Conservation (phyloP, 2,797 vertebrate genomes). For the Cryptoblepharus egeriae region DNA sequence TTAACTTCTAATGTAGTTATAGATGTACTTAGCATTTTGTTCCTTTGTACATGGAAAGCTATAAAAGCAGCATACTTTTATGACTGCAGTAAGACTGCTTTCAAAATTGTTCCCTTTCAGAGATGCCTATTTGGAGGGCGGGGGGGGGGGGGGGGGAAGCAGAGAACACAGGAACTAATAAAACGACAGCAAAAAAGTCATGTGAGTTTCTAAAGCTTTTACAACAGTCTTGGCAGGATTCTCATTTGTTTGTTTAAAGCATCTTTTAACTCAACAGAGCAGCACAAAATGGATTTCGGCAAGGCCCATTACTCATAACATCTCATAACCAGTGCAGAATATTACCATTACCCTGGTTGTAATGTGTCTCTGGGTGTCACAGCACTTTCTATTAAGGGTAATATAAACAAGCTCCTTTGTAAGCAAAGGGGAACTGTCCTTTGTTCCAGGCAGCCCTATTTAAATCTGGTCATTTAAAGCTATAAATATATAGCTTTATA, state of each 20-base stretch:
- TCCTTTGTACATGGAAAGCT: background rate
- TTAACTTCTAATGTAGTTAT: background rate
- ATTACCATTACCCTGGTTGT: conserved; percentile 17
- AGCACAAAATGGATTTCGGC: conserved; percentile 39
- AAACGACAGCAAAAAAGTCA: background rate
- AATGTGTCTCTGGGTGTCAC: conserved; percentile 12
- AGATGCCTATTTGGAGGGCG: background rate
- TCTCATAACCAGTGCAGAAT: conserved; percentile 28
- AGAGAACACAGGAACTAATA: background rate
- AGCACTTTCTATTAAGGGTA: conserved; percentile 18
- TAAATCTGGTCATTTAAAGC: background rate
- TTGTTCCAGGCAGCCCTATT: background rate
- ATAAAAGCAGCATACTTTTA: background rate
- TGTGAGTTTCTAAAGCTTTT: conserved; percentile 12
- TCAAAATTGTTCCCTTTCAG: background rate
- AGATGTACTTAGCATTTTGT: background rate
- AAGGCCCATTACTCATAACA: conserved; percentile 25
- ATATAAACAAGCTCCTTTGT: conserved; percentile 20
- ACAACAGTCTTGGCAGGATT: conserved; percentile 15
- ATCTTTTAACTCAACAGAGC: conserved; percentile 23
- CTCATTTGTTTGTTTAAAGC: conserved; percentile 24
- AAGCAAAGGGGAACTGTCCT: conserved; percentile 12
- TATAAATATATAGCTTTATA: background rate
- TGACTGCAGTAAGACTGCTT: background rate
- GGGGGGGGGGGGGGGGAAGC: too few species aligned